Base-by-base conservation (phyloP, 2,888 invertebrate species). In the Xylocampa areola region DNA sequence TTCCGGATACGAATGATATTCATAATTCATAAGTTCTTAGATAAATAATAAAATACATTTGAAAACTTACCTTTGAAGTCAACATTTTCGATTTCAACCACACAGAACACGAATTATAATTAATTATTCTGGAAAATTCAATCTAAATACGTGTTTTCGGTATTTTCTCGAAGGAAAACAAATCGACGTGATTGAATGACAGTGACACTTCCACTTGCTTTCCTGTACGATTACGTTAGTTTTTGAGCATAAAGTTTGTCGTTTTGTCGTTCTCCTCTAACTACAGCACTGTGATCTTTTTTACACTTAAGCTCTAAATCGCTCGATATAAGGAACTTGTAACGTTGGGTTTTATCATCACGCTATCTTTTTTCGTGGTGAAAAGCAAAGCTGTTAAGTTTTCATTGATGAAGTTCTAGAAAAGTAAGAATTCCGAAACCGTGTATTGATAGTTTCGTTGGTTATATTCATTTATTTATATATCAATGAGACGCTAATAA, bases 41-140 rank as follows among this genome's bases (percentile, higher is more conserved):
- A 0, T 11, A 32, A 0, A n/a, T n/a, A n/a, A n/a, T n/a, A n/a
- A n/a, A n/a, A 2, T 32, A 30, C 7, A 1, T 2, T 8, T 10
- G 10, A 19, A 25, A 25, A 35, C 32, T 69, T 51, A 76, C 74
- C 68, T 74, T 74, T 23, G 74, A 64, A 0, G 77, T 65, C 40
- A 74, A 25, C 74, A 74, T 74, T 55, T 17, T 63, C 0, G 0
- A 11, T 40, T 40, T 32, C 0, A 21, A 51, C 27, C 17, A 3
- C 37, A 51, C 53, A 43, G 11, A 25, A 13, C n/a, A 25, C 19
- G 1, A n/a, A 36, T 23, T 33, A 32, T 7, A 5, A 1, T 8
- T 57, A 30, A n/a, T 16, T 41, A 6, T 43, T 30, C 29, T 13
- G 44, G 21, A 50, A 53, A 48, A 47, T 32, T 41, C 37, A 21